Evolutionary conservation across 2,113 vertebrate genomes (phyloP).

Genomic region (Anolis sagrei): DNA sequence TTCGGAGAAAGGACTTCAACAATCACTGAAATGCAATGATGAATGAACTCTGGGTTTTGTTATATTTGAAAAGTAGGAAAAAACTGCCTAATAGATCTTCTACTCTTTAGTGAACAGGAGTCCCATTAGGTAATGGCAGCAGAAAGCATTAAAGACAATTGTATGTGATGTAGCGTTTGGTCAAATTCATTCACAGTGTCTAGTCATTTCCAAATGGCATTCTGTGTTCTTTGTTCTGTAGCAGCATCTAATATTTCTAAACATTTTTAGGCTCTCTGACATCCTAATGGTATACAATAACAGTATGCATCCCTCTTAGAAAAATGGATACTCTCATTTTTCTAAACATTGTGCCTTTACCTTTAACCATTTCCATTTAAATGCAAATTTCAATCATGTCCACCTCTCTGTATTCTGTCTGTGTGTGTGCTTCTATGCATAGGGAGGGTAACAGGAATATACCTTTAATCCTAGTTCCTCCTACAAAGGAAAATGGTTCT

Average conservation of each 20-base stretch:
- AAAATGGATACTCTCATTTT: conserved; percentile 85
- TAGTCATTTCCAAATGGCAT: conserved; percentile 74
- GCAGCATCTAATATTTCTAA: conserved; percentile 79
- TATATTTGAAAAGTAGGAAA: conserved; percentile 59
- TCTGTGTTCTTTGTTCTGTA: conserved; percentile 65
- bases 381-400: conserved; percentile 85
- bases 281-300: conserved; percentile 81
- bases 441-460: conserved; percentile 51
- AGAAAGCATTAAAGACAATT: conserved; percentile 67
- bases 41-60: conserved; percentile 56
- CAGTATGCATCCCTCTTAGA: conserved; percentile 75
- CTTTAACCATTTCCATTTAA: conserved; percentile 84
- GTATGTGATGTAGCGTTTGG: conserved; percentile 60
- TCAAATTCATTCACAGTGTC: conserved; percentile 60
- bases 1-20: conserved; percentile 39
- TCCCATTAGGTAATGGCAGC: conserved; percentile 65
- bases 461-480: conserved; percentile 70
- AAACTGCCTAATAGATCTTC: conserved; percentile 63
- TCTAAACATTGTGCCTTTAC: conserved; percentile 80
- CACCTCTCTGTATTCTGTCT: conserved; percentile 73
- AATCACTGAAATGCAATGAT: conserved; percentile 48
- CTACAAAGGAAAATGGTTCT: conserved; percentile 53
- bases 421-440: conserved; percentile 3
- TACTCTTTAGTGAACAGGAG: conserved; percentile 61
- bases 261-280: conserved; percentile 79